Base-by-base conservation (phyloP, 2,113 vertebrate species). In the Eclectus roratus region DNA sequence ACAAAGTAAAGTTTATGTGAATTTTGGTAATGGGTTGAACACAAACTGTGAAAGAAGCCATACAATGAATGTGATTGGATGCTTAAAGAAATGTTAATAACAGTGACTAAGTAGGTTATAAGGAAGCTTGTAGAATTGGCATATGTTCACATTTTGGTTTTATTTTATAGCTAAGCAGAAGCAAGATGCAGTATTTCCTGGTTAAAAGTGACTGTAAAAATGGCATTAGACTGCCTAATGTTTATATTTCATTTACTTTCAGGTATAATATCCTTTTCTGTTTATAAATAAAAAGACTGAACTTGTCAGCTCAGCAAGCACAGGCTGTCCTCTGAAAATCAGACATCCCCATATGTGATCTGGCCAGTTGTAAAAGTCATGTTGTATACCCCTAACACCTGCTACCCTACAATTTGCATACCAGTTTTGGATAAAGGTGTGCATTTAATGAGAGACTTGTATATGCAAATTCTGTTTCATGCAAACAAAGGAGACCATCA, bases 121-220 rank as follows among this genome's bases (percentile, higher is more conserved):
- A 74, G 65, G 50, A 90, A 91, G 55, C 74, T 83, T 88, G 73
- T 23, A 90, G 55, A 93, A 93, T 5, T 84, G 88, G 44, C 47
- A 29, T 61, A 71, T 61, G 77, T 46, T 90, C 69, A n/a, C 17
- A 60, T 79, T 93, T 88, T 72, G 43, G 5, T 85, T 93, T 86
- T 71, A 73, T 88, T 92, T 92, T 83, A 74, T n/a, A 83, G 82
- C 39, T 86, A 72, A 77, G 29, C 55, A 86, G 50, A 93, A 81
- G 33, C 33, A 90, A 88, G 50, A 15, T 2, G 3, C 50, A 74
- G 61, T 70, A 76, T 91, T 95, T 92, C 33, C 47, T 81, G 56
- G 28, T 91, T 94, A 87, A 86, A 94, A 86, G 28, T 60, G 79
- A 61, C 43, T n/a, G 46, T 53, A 92, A 88, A 90, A 93, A 81